Percentiles rank a stretch among this genome's conserved stretches.
These are phyloP conservation scores for Atractosteus spatula DNA, from an alignment of 2,113 vertebrate genomes.

Conservation along the genomic window DNA sequence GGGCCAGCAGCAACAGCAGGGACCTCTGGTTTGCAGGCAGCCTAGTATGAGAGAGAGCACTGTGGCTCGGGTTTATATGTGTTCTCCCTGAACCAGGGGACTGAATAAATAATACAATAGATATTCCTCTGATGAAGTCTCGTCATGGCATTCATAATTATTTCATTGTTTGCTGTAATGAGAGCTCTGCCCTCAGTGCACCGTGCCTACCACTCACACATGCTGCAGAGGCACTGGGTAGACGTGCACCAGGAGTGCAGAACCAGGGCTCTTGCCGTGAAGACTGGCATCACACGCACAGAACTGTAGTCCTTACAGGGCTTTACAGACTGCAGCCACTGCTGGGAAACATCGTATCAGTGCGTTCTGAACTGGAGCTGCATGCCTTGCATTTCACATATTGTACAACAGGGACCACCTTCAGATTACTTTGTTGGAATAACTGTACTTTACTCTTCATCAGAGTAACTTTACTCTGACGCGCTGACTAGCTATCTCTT, in stretches of 20 bases:
- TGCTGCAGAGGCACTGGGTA: slow-evolving; percentile 35
- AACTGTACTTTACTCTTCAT: too few species aligned
- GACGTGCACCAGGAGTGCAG: slow-evolving; percentile 20
- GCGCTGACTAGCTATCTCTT: too few species aligned
- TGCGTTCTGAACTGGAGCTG: too few species aligned
- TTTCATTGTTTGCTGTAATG: slow-evolving; percentile 75
- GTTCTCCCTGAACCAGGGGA: slow-evolving; percentile 72
- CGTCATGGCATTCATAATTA: slow-evolving; percentile 70
- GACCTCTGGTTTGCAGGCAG: slow-evolving; percentile 42
- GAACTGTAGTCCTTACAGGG: too few species aligned
- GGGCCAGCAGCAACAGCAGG: slow-evolving; percentile 53
- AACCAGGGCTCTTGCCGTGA: neutral
- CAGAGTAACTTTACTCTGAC: too few species aligned
- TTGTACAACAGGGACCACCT: too few species aligned
- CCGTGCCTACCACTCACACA: slow-evolving; percentile 26
- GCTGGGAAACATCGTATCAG: too few species aligned
- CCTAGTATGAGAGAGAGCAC: slow-evolving; percentile 44
- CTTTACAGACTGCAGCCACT: too few species aligned
- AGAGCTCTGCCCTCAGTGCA: slow-evolving; percentile 53
- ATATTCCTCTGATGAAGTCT: slow-evolving; percentile 75
- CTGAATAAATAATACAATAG: slow-evolving; percentile 79
- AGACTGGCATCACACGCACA: neutral
- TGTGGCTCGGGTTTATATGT: slow-evolving; percentile 67
- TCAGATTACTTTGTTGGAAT: too few species aligned
- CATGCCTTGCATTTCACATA: too few species aligned